phyloP scores from a whole-genome alignment of 2,888 invertebrate species.

The Arge pagana region DNA sequence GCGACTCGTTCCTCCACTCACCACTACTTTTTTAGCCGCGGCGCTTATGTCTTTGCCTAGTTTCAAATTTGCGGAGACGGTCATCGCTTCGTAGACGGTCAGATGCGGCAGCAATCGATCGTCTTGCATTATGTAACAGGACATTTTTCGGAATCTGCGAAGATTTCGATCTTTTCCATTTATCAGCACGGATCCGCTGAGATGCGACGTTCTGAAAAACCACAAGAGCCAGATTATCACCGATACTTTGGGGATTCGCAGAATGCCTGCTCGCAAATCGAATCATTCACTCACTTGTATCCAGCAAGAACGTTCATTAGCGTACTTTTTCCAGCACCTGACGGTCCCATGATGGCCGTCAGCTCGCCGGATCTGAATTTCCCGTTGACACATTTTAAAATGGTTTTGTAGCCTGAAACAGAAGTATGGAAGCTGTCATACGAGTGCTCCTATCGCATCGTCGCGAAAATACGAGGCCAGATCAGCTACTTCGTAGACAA shows the following conservation, averaged over 20 bases:
- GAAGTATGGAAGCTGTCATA: too few species aligned
- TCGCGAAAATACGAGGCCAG: too few species aligned
- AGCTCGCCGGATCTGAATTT: constrained; percentile 88
- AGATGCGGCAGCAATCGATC: constrained; percentile 88
- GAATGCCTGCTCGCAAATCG: background rate
- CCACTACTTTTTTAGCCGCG: constrained; percentile 76
- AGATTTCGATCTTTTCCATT: constrained; percentile 87
- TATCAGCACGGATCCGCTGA: constrained; percentile 84
- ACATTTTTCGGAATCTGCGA: constrained; percentile 87
- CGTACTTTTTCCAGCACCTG: constrained; percentile 80
- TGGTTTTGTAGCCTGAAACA: constrained; percentile 74
- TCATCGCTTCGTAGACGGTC: constrained; percentile 91
- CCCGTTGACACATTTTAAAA: constrained; percentile 87
- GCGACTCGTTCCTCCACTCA: constrained; percentile 49
- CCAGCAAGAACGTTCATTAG: constrained; percentile 88
- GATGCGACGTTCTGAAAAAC: constrained; percentile 74
- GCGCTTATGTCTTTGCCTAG: constrained; percentile 77
- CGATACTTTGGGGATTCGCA: background rate
- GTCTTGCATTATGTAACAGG: constrained; percentile 97
- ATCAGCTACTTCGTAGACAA: too few species aligned
- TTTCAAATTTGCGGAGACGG: constrained; percentile 91
- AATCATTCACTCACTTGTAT: constrained; percentile 71
- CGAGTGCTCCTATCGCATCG: too few species aligned
- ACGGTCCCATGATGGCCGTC: constrained; percentile 96
- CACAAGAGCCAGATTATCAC: background rate